Conservation (phyloP, 2,888 invertebrate species). For the Drymonia ruficornis region DNA sequence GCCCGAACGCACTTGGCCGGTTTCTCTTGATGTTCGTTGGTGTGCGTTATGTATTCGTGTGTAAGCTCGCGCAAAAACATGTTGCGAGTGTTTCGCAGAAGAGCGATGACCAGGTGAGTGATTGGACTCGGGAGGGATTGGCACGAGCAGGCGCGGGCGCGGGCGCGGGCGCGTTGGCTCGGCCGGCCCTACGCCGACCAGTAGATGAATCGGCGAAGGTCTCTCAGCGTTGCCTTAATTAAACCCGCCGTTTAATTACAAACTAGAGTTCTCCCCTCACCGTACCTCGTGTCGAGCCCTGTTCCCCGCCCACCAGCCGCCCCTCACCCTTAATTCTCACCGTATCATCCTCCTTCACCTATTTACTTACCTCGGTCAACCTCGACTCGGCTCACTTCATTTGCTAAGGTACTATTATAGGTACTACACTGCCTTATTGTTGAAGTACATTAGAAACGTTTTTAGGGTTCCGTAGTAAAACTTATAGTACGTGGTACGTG, state of each 20-base stretch:
- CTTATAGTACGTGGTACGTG: no score
- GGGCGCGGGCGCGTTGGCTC: no score
- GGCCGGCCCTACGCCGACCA: constrained; percentile 9
- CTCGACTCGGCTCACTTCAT: neutral
- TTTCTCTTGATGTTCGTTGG: neutral
- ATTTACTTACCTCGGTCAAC: neutral
- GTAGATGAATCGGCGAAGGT: constrained; percentile 53
- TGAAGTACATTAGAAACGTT: neutral
- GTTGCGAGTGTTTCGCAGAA: constrained; percentile 39
- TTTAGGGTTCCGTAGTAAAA: no score
- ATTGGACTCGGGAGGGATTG: neutral
- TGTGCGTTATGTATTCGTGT: constrained; percentile 3
- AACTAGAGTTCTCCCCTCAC: constrained; percentile 31
- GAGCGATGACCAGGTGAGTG: constrained; percentile 6
- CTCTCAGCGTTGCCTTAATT: constrained; percentile 52
- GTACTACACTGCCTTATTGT: constrained; percentile 10
- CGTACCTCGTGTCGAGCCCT: neutral
- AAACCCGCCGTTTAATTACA: constrained; percentile 63
- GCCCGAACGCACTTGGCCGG: neutral
- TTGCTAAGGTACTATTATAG: neutral
- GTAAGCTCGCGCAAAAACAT: constrained; percentile 39
- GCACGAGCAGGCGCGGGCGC: neutral
- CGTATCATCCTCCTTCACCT: constrained; percentile 25
- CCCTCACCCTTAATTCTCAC: constrained; percentile 14
- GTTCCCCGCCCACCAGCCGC: neutral